Evolutionary conservation across 2,797 vertebrate genomes (phyloP).

Genomic region (Mormyrops boulengeri): DNA sequence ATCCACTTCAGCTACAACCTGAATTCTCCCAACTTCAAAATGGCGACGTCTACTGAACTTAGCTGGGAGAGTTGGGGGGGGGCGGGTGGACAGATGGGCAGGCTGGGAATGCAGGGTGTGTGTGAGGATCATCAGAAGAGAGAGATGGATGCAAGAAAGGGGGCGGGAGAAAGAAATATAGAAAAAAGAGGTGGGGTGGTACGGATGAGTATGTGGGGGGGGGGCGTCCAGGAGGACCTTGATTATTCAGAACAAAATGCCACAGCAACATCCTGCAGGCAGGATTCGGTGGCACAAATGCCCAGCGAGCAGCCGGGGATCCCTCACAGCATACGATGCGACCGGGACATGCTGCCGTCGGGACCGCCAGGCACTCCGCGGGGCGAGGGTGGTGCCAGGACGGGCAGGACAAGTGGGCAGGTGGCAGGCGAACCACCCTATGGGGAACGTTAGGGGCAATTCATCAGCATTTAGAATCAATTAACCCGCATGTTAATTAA

Average conservation of each 20-base stretch:
- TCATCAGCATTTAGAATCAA: slow-evolving; percentile 87
- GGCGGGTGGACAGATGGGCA: slow-evolving; percentile 15
- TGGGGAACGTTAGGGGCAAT: slow-evolving; percentile 78
- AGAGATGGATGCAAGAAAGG: slow-evolving; percentile 31
- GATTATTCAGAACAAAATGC: slow-evolving; percentile 58
- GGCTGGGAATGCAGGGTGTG: slow-evolving; percentile 19
- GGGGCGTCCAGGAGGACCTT: slow-evolving; percentile 40
- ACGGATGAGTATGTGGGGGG: slow-evolving; percentile 26
- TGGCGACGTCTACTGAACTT: slow-evolving; percentile 18
- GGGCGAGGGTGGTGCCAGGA: slow-evolving; percentile 19
- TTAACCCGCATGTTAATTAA: slow-evolving; percentile 97
- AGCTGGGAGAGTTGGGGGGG: slow-evolving; percentile 16
- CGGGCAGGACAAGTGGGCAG: slow-evolving; percentile 28
- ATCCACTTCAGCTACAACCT: background rate
- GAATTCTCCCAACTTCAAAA: slow-evolving; percentile 12
- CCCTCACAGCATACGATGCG: slow-evolving; percentile 37
- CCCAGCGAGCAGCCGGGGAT: slow-evolving; percentile 57
- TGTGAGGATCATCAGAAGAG: slow-evolving; percentile 38
- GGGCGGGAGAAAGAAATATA: slow-evolving; percentile 20
- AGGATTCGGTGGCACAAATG: slow-evolving; percentile 50
- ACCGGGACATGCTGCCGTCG: slow-evolving; percentile 33
- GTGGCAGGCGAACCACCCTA: slow-evolving; percentile 56
- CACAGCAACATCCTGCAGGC: slow-evolving; percentile 45
- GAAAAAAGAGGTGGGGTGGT: slow-evolving; percentile 32
- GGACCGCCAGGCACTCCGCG: slow-evolving; percentile 36